These are phyloP conservation scores for Telmatochromis sp. DNA, from an alignment of 2,113 vertebrate species.

Conservation along the genomic window DNA sequence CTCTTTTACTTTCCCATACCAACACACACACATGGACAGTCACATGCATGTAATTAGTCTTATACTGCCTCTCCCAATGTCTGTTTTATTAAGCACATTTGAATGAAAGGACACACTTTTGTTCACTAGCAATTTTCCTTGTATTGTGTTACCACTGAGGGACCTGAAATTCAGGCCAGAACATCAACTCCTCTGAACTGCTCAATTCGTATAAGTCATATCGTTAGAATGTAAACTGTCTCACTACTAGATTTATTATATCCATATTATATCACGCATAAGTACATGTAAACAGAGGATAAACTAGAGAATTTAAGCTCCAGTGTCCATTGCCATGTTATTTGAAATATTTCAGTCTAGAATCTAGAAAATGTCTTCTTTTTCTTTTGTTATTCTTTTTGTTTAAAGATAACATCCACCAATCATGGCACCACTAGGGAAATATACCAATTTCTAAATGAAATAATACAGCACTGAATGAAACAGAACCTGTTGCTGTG, in stretches of 20 bases:
- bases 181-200: neutral
- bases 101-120: neutral
- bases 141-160: neutral
- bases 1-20: neutral
- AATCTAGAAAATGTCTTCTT: neutral
- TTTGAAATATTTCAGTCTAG: neutral
- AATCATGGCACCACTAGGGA: neutral
- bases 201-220: neutral
- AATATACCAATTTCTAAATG: neutral
- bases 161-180: neutral
- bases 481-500: neutral
- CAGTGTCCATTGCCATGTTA: neutral
- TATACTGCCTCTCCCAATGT: neutral
- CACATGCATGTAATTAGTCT: neutral
- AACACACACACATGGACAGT: neutral
- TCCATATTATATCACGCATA: neutral
- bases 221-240: neutral
- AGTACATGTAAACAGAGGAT: neutral
- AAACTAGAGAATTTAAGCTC: neutral
- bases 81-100: conserved; percentile 3
- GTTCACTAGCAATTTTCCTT: neutral
- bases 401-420: neutral
- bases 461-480: neutral
- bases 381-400: neutral
- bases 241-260: neutral